Percentiles rank a stretch among this genome's conserved stretches.
Evolutionary conservation across 1,140 invertebrate genomes (phyloP).

Genomic region (Drosophila triauraria): DNA sequence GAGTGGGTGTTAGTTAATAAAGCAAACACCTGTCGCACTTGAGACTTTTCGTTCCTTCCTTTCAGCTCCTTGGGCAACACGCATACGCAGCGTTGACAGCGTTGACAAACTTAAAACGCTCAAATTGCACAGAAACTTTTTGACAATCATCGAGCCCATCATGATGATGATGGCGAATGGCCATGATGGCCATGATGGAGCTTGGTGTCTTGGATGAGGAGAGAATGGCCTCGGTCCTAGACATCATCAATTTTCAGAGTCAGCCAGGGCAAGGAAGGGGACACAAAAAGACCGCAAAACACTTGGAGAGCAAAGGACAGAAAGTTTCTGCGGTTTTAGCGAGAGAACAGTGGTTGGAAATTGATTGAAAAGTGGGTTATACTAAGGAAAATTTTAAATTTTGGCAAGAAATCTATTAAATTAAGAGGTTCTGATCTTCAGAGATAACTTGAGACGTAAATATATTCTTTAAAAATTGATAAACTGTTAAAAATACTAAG

Average conservation of each 20-base stretch:
- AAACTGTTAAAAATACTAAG: background rate
- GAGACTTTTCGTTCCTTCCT: constrained; percentile 2
- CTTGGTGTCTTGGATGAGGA: constrained; percentile 5
- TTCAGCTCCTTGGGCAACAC: constrained; percentile 7
- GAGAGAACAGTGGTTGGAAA: constrained; percentile 44
- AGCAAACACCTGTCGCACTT: constrained; percentile 77
- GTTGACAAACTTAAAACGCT: constrained; percentile 47
- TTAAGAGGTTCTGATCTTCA: too few species aligned
- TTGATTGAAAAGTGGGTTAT: background rate
- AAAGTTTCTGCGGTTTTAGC: constrained; percentile 60
- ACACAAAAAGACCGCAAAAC: constrained; percentile 58
- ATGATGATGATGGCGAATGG: constrained; percentile 21
- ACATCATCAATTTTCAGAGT: constrained; percentile 66
- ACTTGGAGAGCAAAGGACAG: constrained; percentile 57
- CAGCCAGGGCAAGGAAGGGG: background rate
- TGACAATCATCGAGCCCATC: constrained; percentile 44
- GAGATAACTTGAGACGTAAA: too few species aligned
- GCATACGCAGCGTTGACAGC: constrained; percentile 57
- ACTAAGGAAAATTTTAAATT: too few species aligned
- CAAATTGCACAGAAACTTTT: constrained; percentile 54
- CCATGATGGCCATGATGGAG: constrained; percentile 7
- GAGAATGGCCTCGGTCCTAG: constrained; percentile 47
- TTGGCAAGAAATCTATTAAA: background rate
- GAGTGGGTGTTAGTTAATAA: constrained; percentile 59
- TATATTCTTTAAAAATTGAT: too few species aligned